phyloP scores from a whole-genome alignment of 37 sponge, comb jelly and placozoan species.

The Hormiphora californensis region DNA sequence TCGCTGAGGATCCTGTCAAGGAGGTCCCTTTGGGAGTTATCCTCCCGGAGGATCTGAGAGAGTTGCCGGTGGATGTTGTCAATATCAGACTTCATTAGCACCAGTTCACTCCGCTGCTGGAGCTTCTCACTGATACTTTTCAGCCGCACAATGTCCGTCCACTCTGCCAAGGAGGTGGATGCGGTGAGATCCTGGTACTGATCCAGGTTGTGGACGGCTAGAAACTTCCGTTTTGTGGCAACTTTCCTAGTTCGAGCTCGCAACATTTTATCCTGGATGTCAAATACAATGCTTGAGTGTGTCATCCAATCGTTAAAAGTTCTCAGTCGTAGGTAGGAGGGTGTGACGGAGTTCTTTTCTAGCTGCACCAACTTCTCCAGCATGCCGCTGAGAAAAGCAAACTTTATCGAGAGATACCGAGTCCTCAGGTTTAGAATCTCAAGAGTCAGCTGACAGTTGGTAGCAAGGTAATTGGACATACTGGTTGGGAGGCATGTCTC shows the following conservation, averaged over 20 bases:
- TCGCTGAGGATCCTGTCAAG: background rate
- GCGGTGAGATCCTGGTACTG: no score
- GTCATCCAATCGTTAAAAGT: conserved; percentile 44
- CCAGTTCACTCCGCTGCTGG: background rate
- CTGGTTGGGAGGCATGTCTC: background rate
- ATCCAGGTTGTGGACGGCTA: background rate
- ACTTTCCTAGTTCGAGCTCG: conserved; percentile 4
- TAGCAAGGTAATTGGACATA: background rate
- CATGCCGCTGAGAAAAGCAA: conserved; percentile 36
- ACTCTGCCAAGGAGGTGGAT: no score
- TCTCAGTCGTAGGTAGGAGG: background rate
- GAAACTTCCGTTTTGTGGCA: background rate
- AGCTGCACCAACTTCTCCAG: background rate
- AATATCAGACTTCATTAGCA: conserved; percentile 19
- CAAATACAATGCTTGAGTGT: conserved; percentile 17
- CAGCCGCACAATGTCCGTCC: no score
- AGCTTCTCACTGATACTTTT: conserved; percentile 8
- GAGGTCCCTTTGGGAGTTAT: background rate
- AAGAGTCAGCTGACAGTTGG: conserved; percentile 1
- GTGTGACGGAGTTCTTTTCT: background rate
- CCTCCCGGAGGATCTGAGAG: background rate
- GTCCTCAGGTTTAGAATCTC: conserved; percentile 31
- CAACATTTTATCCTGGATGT: conserved; percentile 49
- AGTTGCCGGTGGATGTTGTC: conserved; percentile 20
- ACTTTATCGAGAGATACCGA: conserved; percentile 31